phyloP scores from a whole-genome alignment of 2,113 vertebrate genomes.

The Tricholaema leucomelas region DNA sequence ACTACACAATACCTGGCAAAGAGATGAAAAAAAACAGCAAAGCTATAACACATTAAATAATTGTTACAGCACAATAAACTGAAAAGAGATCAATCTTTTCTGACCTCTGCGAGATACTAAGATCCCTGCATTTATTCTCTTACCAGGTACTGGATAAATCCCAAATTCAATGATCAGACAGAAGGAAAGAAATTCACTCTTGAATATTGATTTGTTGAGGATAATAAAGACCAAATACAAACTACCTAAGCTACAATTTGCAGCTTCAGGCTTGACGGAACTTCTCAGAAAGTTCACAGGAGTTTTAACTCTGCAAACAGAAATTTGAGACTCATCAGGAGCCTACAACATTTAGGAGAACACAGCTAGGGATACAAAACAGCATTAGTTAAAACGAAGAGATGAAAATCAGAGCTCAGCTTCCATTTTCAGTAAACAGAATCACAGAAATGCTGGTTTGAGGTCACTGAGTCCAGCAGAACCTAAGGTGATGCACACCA shows the following conservation, averaged over 20 bases:
- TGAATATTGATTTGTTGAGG: background rate
- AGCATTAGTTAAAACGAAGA: background rate
- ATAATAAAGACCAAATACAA: background rate
- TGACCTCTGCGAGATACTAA: background rate
- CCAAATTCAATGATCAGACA: background rate
- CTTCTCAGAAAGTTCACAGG: background rate
- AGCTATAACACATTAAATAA: background rate
- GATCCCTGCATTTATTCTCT: background rate
- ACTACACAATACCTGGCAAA: background rate
- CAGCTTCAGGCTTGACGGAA: background rate
- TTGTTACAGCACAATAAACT: background rate
- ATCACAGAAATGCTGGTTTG: background rate
- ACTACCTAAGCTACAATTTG: background rate
- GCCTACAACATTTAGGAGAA: background rate
- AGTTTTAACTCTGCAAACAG: background rate
- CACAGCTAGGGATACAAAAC: background rate
- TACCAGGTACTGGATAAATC: background rate
- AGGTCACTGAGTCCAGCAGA: background rate
- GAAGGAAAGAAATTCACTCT: background rate
- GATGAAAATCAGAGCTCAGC: background rate
- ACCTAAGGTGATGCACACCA: background rate
- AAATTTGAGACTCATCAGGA: background rate
- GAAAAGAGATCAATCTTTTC: background rate
- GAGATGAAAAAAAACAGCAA: background rate
- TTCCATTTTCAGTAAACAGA: background rate